phyloP scores from a whole-genome alignment of 2,888 invertebrate genomes.

The Lithophane leautieri region DNA sequence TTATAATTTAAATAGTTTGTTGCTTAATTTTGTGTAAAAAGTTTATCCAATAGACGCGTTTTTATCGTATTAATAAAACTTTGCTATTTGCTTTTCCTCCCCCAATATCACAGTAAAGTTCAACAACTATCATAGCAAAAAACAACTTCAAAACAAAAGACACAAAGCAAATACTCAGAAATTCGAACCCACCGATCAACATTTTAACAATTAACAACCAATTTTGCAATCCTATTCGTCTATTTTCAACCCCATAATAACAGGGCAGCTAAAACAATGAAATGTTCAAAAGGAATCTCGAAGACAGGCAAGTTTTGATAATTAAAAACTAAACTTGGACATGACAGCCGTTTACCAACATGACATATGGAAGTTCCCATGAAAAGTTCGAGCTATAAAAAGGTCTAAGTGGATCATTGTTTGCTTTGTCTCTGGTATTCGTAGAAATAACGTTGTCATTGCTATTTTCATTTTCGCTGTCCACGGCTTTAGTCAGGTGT shows the following conservation, averaged over 20 bases:
- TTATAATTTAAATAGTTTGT: neutral
- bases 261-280: constrained; percentile 7
- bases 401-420: neutral
- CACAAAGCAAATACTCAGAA: neutral
- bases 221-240: neutral
- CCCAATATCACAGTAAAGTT: neutral
- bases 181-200: neutral
- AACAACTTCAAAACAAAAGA: neutral
- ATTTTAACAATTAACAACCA: neutral
- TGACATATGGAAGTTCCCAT: constrained; percentile 59
- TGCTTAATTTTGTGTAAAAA: neutral
- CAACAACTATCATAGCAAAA: neutral
- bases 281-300: constrained; percentile 24
- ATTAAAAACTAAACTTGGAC: constrained; percentile 54
- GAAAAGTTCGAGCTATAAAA: constrained; percentile 19
- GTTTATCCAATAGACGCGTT: neutral
- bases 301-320: constrained; percentile 34
- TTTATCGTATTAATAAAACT: neutral
- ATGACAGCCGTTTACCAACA: constrained; percentile 15
- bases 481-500: no score
- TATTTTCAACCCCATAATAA: constrained; percentile 7
- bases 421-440: constrained; percentile 24
- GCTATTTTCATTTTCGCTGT: constrained; percentile 1
- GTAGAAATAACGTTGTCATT: neutral
- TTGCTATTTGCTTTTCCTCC: neutral